phyloP scores from a whole-genome alignment of 2,113 vertebrate genomes.

The Calonectris borealis region DNA sequence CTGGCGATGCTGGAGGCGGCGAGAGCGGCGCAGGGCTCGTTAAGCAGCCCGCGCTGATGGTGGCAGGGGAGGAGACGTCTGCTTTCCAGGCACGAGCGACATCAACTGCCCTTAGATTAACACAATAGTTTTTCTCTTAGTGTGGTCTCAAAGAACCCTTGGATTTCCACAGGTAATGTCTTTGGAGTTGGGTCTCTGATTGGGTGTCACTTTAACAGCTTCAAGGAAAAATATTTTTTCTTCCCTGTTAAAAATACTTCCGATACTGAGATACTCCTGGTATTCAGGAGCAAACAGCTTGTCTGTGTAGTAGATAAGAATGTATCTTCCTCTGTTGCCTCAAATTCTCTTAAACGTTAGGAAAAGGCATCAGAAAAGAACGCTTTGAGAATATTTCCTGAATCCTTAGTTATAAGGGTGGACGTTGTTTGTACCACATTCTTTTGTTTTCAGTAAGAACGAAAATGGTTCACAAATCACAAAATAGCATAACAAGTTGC shows the following conservation, averaged over 20 bases:
- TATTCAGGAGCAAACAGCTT: neutral
- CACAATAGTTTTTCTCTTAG: neutral
- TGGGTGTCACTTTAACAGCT: neutral
- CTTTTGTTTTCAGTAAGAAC: neutral
- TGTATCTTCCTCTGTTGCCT: neutral
- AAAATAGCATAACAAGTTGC: rapidly evolving
- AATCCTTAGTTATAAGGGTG: too few species aligned
- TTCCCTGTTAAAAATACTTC: neutral
- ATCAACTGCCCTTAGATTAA: too few species aligned
- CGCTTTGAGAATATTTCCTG: neutral
- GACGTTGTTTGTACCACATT: rapidly evolving
- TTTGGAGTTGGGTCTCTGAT: neutral
- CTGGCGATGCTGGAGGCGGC: neutral
- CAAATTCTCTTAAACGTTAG: neutral
- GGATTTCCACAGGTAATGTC: neutral
- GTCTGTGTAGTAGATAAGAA: neutral
- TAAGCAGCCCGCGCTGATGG: neutral
- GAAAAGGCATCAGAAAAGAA: neutral
- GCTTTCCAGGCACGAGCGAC: rapidly evolving
- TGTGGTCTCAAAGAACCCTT: neutral
- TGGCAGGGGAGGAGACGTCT: neutral
- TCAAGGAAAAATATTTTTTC: neutral
- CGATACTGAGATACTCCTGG: neutral
- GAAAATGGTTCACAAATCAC: neutral
- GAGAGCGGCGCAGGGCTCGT: neutral